Conservation (phyloP, 2,113 vertebrate genomes). For the Octodon degus region DNA sequence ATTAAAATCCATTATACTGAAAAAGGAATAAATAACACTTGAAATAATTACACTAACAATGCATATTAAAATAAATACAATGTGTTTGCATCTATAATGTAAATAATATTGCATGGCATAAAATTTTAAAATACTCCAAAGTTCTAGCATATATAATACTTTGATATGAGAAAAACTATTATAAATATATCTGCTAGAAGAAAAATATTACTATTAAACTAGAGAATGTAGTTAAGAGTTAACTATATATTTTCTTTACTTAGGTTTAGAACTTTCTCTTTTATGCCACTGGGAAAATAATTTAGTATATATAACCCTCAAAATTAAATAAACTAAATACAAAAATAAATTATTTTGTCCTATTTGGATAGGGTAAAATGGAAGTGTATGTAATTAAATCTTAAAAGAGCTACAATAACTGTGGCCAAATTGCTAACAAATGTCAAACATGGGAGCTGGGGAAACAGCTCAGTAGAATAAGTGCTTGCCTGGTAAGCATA, state of each 20-base stretch:
- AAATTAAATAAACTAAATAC: neutral
- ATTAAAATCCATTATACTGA: neutral
- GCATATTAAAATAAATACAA: neutral
- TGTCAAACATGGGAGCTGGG: neutral
- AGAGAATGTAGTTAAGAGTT: neutral
- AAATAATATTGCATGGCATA: neutral
- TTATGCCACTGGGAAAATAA: neutral
- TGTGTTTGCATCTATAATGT: neutral
- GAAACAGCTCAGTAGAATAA: no score
- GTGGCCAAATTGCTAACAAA: neutral
- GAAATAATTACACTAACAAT: neutral
- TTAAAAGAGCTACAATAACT: neutral
- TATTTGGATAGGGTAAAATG: neutral
- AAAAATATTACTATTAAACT: neutral
- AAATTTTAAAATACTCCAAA: neutral
- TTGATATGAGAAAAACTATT: neutral
- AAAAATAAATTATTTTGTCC: neutral
- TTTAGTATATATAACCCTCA: neutral
- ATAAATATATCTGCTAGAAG: neutral
- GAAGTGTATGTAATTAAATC: neutral
- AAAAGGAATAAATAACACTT: neutral
- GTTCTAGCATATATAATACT: neutral
- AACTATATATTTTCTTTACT: neutral
- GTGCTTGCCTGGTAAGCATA: no score
- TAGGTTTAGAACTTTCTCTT: rapidly evolving